Evolutionary conservation across 2,113 vertebrate species (phyloP), one percentile per base, ranked within the genome.

Genomic region (Callipepla squamata): DNA sequence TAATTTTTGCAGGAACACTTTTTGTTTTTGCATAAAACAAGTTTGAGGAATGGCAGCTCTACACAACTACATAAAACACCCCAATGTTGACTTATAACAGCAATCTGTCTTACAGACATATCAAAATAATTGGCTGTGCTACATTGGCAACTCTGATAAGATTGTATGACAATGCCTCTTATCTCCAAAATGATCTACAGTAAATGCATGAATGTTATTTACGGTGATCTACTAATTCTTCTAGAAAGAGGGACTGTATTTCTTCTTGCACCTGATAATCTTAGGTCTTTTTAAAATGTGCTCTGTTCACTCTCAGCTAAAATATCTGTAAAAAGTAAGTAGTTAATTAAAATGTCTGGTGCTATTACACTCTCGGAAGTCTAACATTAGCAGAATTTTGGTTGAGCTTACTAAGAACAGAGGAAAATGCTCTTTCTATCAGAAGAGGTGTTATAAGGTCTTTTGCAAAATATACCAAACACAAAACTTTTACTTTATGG

Each of bases 121-220:
- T 91, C 92, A 94, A 96, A 96, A 92, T 95, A 94, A 94, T 96
- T 96, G 90, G 86, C 81, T 96, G 85, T 97, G 94, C 96, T 96
- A 96, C 91, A 51, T 67, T 89, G 91, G 47, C 80, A 72, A 72
- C 45, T 91, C 92, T 96, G 95, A 94, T 95, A 93, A 95, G 92
- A 76, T 68, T 94, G 82, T 94, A 90, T 96, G 89, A 93, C 87
- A 85, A 79, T 91, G 72, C 92, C 91, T 96, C 96, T 96, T 97
- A 95, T 95, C 96, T 94, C 80, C 68, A 81, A 76, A 89, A 91
- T 96, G 81, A 97, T 94, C 75, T 96, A 96, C 92, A 84, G 80
- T 93, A 81, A 92, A 45, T 20, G 22, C 94, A 84, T 94, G 95
- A 92, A 96, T 97, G 95, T 94, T 96, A 97, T 93, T 96, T 97